Evolutionary conservation across 1,140 invertebrate genomes (phyloP), one percentile per base, ranked within the genome.

Genomic region (Pinna nobilis): DNA sequence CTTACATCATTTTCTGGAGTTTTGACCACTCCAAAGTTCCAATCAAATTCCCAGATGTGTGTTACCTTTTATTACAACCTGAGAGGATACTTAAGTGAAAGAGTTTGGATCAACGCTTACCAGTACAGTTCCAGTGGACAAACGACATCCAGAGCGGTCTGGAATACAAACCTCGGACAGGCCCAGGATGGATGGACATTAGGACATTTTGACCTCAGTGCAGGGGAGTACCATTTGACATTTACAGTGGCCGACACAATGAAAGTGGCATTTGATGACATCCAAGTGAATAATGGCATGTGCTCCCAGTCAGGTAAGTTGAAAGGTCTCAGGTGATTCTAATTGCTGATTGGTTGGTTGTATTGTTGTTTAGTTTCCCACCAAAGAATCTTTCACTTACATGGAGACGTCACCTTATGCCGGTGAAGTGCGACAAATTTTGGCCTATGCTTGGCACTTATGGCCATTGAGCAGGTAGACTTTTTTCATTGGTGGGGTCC

Each of bases 21-120:
- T 37, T 11, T 84, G 28, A 75, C 65, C 15, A 50, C 79, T 7
- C 82, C 82, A 0, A 64, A 64, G 18, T 77, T 82, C 39, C 72
- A 60, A 28, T 50, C 78, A 1, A 68, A 15, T 9, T 23, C 64
- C 15, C 47, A 74, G 23, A 59, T 77, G n/a, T 85, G 83, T 68
- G 20, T 82, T 15, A 57, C 80, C 13, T 85, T 85, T 68, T 77
- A 73, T 53, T 85, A 83, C 70, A 78, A 82, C 70, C 67, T 79
- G 33, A 63, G 79, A 28, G 81, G 81, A 6, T n/a, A 25, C 25
- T 35, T 76, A 1, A 20, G 18, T 11, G 30, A 65, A 15, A 73
- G 75, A 1, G 20, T 82, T 25, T 13, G 71, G 5, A 78, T 81
- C 9, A 59, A 39, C 11, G 53, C 60, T 6, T 51, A 77, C 37